Conservation (phyloP, 2,797 vertebrate species). For the Eulemur mongoz region DNA sequence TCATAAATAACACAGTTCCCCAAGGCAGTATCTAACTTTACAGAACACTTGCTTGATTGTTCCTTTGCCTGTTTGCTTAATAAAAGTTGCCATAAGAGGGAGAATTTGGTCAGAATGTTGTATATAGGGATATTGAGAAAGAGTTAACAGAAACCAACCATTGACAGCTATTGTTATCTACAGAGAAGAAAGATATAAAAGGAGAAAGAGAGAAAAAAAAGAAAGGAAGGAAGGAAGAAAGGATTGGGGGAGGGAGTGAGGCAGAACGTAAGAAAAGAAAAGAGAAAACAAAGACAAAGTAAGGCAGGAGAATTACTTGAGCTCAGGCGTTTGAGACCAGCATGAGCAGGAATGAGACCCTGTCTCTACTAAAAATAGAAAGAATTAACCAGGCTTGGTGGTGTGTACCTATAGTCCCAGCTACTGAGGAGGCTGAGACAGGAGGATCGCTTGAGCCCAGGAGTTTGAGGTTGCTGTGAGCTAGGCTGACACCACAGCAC, state of each 20-base stretch:
- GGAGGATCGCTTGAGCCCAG: no score
- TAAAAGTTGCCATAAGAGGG: neutral
- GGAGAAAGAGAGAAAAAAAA: neutral
- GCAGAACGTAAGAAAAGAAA: neutral
- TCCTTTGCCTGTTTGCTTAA: neutral
- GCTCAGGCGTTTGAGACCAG: no score
- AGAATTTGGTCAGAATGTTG: neutral
- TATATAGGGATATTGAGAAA: neutral
- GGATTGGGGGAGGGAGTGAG: fast-evolving
- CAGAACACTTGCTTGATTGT: neutral
- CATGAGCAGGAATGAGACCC: no score
- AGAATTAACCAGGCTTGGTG: no score
- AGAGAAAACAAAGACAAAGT: neutral
- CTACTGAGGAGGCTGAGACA: no score
- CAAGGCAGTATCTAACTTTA: neutral
- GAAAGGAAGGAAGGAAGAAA: neutral
- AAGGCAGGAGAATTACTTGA: no score
- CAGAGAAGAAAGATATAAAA: neutral
- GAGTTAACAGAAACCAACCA: neutral
- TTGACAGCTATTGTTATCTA: neutral
- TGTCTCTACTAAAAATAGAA: no score
- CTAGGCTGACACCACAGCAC: no score
- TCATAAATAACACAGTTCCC: neutral
- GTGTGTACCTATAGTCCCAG: no score
- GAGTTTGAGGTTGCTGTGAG: no score